These are phyloP conservation scores for Xestia ashworthii DNA, from an alignment of 2,888 invertebrate species.

Conservation along the genomic window DNA sequence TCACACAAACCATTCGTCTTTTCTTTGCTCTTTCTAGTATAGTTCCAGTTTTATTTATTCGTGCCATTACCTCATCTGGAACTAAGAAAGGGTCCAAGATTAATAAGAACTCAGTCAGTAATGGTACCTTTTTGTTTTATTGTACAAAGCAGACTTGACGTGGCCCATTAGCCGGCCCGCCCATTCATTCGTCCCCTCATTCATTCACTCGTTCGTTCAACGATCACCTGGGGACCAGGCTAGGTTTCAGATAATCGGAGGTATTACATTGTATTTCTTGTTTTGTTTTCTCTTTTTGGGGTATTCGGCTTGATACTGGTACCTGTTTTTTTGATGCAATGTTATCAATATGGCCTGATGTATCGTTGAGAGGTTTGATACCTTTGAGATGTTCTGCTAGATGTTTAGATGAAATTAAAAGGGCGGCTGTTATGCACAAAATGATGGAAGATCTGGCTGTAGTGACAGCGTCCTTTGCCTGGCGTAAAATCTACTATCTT, in stretches of 20 bases:
- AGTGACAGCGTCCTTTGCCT: too few relatives aligned
- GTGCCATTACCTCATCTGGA: constrained; percentile 57
- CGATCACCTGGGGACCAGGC: constrained; percentile 85
- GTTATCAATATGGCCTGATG: not conserved
- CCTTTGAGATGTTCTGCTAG: not conserved
- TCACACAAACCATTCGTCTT: not conserved
- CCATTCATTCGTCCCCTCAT: constrained; percentile 82
- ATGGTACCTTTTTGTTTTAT: constrained; percentile 85
- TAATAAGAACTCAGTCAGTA: constrained; percentile 75
- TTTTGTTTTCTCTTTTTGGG: constrained; percentile 62
- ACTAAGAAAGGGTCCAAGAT: constrained; percentile 66
- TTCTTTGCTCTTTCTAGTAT: constrained; percentile 16
- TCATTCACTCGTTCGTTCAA: constrained; percentile 81
- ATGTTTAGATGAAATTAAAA: not conserved
- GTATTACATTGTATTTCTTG: constrained; percentile 75
- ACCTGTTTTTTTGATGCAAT: not conserved
- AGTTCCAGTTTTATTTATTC: constrained; percentile 63
- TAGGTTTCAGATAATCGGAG: constrained; percentile 79
- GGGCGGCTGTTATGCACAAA: not conserved
- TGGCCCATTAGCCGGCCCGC: constrained; percentile 82
- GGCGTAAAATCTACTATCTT: too few relatives aligned
- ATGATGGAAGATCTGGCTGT: not conserved
- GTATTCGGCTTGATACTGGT: constrained; percentile 27
- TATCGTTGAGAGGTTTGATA: not conserved
- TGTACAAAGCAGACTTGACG: constrained; percentile 82